phyloP scores from a whole-genome alignment of 2,797 vertebrate genomes.

The Eulemur mongoz region DNA sequence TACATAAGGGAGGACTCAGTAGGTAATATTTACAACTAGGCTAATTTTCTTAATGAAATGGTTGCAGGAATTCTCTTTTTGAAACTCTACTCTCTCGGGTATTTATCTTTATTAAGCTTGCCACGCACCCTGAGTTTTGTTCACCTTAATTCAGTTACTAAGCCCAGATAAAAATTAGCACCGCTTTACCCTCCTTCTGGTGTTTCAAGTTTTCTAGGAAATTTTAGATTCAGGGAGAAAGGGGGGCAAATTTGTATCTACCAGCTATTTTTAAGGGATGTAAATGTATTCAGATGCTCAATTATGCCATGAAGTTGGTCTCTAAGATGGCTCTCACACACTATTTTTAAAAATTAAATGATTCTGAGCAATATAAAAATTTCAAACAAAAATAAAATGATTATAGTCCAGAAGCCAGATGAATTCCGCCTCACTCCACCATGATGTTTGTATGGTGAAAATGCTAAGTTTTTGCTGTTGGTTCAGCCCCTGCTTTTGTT shows the following conservation, averaged over 20 bases:
- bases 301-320: not conserved
- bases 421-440: not conserved
- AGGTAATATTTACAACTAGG: constrained; percentile 60
- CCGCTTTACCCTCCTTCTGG: not conserved
- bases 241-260: not conserved
- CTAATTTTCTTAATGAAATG: constrained; percentile 62
- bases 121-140: not conserved
- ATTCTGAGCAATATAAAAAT: not conserved
- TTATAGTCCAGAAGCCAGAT: not conserved
- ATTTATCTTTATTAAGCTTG: not conserved
- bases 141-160: not conserved
- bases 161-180: not conserved
- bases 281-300: not conserved
- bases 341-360: not conserved
- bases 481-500: not conserved
- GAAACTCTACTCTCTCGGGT: not conserved
- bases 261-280: not conserved
- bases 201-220: not conserved
- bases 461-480: not conserved
- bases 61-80: not conserved
- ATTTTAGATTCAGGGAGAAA: not conserved
- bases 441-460: not conserved
- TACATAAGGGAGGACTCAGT: constrained; percentile 16
- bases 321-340: not conserved
- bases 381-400: not conserved